A percentile compares a stretch with the other conserved stretches of the same genome.
These are phyloP conservation scores for Salticus scenicus DNA, from an alignment of 2,888 invertebrate genomes.

Conservation along the genomic window DNA sequence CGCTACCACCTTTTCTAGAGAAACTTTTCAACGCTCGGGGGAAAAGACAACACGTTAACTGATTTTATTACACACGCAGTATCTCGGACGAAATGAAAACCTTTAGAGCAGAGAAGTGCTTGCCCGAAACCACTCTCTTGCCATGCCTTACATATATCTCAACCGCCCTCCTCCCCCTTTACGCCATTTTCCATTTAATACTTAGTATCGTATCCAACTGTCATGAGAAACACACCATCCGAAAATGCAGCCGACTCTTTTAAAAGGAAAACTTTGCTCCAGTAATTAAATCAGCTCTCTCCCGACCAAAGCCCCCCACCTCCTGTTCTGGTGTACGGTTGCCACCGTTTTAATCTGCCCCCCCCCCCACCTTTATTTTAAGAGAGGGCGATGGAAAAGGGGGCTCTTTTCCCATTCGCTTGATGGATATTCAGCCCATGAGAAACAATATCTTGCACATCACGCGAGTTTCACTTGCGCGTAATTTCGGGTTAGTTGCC, in stretches of 20 bases:
- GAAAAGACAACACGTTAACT: conserved; percentile 67
- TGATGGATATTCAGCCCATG: conserved; percentile 69
- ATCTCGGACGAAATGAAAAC: conserved; percentile 65
- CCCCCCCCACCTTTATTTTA: conserved; percentile 38
- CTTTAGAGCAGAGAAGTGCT: conserved; percentile 59
- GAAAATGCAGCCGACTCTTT: conserved; percentile 65
- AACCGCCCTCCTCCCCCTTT: background rate
- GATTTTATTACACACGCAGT: conserved; percentile 66
- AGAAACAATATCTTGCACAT: conserved; percentile 66
- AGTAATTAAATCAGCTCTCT: conserved; percentile 66
- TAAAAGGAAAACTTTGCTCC: conserved; percentile 68
- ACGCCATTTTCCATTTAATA: conserved; percentile 67
- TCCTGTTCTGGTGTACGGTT: conserved; percentile 60
- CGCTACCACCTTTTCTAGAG: background rate
- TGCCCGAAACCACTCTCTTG: background rate
- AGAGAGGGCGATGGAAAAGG: conserved; percentile 44
- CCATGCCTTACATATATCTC: background rate
- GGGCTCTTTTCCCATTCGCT: conserved; percentile 56
- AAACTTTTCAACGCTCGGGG: conserved; percentile 57
- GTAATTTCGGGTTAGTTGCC: conserved; percentile 69
- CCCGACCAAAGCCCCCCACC: conserved; percentile 7
- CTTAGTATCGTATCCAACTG: conserved; percentile 68
- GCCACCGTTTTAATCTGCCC: conserved; percentile 65
- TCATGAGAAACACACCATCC: conserved; percentile 68
- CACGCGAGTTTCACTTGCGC: conserved; percentile 69